phyloP scores from a whole-genome alignment of 1,140 invertebrate genomes.

The Thaumetopoea pityocampa region DNA sequence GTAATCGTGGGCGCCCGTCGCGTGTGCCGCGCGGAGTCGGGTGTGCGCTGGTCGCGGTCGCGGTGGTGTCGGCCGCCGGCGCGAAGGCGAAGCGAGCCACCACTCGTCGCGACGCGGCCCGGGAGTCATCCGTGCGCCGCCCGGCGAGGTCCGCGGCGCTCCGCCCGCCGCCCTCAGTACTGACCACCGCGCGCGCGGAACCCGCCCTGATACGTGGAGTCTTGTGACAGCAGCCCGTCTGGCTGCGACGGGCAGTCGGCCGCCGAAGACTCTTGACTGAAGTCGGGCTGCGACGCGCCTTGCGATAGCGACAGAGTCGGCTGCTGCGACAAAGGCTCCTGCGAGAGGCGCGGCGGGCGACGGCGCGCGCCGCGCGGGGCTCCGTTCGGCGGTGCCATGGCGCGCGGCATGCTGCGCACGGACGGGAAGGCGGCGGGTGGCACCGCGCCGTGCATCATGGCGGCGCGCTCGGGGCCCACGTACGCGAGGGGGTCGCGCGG shows the following conservation, averaged over 20 bases:
- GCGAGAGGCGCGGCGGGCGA: constrained; percentile 60
- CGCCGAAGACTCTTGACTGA: constrained; percentile 91
- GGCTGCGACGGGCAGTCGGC: constrained; percentile 95
- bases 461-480: constrained; percentile 91
- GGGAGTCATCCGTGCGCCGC: no score
- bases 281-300: constrained; percentile 86
- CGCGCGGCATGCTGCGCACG: constrained; percentile 51
- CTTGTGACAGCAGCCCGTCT: constrained; percentile 95
- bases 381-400: constrained; percentile 23
- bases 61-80: constrained; percentile 12
- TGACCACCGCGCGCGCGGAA: constrained; percentile 79
- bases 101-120: constrained; percentile 18
- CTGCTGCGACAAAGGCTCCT: constrained; percentile 81
- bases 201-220: constrained; percentile 92
- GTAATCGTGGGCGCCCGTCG: constrained; percentile 6
- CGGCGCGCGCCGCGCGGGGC: constrained; percentile 22
- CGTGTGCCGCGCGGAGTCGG: constrained; percentile 20
- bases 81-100: constrained; percentile 9
- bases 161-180: constrained; percentile 77
- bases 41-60: constrained; percentile 8
- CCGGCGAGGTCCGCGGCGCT: constrained; percentile 33
- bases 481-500: constrained; percentile 91
- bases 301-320: constrained; percentile 82
- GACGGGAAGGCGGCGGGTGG: constrained; percentile 87
- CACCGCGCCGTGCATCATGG: constrained; percentile 86